Conservation (phyloP, 2,888 invertebrate species). For the Lysandra bellargus region DNA sequence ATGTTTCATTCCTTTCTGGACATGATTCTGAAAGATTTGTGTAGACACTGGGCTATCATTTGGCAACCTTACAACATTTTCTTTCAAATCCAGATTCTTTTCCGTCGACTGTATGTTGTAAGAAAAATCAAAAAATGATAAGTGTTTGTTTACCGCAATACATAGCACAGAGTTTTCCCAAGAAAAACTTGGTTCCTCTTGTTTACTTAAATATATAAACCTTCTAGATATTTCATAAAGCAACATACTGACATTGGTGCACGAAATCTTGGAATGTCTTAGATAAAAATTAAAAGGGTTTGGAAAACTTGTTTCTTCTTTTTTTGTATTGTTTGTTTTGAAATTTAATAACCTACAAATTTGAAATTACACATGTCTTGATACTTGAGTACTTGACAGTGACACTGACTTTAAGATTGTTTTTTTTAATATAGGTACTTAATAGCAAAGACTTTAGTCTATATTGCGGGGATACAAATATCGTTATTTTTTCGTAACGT, state of each 20-base stretch:
- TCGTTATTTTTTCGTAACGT: no score
- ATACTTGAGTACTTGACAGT: no score
- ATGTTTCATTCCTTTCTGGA: constrained; percentile 52
- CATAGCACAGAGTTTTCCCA: constrained; percentile 58
- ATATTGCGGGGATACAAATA: no score
- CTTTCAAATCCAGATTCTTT: constrained; percentile 56
- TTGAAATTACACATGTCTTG: no score
- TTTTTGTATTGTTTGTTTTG: neutral
- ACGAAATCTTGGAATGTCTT: neutral
- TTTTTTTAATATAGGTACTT: no score
- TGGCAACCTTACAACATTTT: constrained; percentile 51
- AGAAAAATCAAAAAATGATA: constrained; percentile 56
- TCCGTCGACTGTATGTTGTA: constrained; percentile 57
- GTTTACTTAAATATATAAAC: constrained; percentile 51
- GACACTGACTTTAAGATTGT: no score
- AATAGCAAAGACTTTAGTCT: no score
- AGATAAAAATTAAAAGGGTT: neutral
- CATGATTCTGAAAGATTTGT: constrained; percentile 50
- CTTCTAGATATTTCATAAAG: constrained; percentile 57
- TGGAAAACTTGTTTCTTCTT: neutral
- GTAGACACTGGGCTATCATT: constrained; percentile 54
- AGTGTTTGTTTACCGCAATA: constrained; percentile 56
- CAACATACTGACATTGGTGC: constrained; percentile 35
- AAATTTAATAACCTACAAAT: neutral
- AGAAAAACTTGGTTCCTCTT: constrained; percentile 50